These are phyloP conservation scores for Amblyopsis hoosieri DNA, from an alignment of 2,797 vertebrate species.

Conservation along the genomic window DNA sequence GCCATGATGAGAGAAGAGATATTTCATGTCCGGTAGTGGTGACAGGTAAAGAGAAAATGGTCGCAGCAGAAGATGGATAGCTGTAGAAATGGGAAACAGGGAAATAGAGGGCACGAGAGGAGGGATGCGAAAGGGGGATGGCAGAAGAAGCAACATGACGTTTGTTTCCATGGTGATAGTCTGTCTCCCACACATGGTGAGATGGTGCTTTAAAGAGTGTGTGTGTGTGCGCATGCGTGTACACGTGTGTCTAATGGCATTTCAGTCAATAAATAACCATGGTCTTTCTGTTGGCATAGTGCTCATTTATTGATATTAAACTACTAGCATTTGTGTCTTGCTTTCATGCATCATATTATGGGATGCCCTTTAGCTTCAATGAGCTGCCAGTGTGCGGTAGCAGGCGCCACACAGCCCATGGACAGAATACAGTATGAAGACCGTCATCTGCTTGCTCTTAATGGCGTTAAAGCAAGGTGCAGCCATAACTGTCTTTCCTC, in stretches of 20 bases:
- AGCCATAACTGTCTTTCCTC: not conserved
- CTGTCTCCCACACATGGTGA: constrained; percentile 71
- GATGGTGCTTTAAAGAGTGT: constrained; percentile 44
- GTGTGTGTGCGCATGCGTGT: constrained; percentile 4
- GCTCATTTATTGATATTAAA: constrained; percentile 47
- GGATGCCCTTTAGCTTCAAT: no score
- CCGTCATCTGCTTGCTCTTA: no score
- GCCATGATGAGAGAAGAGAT: no score
- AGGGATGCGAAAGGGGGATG: constrained; percentile 51
- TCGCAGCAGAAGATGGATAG: no score
- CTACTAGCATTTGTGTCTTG: constrained; percentile 33
- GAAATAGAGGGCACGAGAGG: constrained; percentile 28
- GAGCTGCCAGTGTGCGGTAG: no score
- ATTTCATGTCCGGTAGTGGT: no score
- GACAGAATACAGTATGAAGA: no score
- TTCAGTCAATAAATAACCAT: constrained; percentile 56
- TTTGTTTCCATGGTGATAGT: constrained; percentile 80
- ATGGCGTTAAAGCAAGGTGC: not conserved
- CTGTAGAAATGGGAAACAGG: constrained; percentile 21
- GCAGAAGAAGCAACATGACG: constrained; percentile 73
- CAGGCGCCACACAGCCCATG: no score
- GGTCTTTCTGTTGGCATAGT: constrained; percentile 37
- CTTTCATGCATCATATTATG: constrained; percentile 11
- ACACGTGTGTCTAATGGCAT: constrained; percentile 47
- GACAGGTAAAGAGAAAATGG: no score